Conservation (phyloP, 2,797 vertebrate genomes). For the Dryobates pubescens region DNA sequence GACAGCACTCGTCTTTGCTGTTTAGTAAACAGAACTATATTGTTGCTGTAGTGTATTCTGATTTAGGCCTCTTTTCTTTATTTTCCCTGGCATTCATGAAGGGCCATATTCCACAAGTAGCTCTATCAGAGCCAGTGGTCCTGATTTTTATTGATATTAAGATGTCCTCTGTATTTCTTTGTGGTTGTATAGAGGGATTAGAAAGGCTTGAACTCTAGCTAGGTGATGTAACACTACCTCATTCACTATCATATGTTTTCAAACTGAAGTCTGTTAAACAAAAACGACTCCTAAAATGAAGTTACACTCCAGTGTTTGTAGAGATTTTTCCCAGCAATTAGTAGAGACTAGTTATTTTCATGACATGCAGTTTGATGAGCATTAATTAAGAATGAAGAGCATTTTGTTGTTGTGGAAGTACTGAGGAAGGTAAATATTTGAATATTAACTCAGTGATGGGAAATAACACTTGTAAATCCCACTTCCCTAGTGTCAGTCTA, state of each 20-base stretch:
- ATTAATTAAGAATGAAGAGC: conserved; percentile 14
- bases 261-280: conserved; percentile 10
- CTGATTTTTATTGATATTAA: background rate
- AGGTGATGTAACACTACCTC: background rate
- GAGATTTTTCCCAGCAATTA: background rate
- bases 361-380: background rate
- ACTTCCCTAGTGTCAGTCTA: background rate
- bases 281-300: background rate
- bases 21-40: background rate
- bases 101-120: background rate
- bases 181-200: background rate
- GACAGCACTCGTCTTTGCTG: background rate
- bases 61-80: background rate
- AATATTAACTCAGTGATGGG: background rate
- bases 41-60: background rate
- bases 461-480: background rate
- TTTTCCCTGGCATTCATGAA: background rate
- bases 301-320: background rate
- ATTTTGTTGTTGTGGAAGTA: background rate
- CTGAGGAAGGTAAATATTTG: background rate
- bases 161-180: background rate
- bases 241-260: background rate
- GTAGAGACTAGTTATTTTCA: background rate
- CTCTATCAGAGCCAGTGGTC: background rate
- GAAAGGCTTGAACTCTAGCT: background rate